A percentile compares a stretch with the other conserved stretches of the same genome.
Evolutionary conservation across 2,888 invertebrate species (phyloP).

Genomic region (Cantharis rufa): DNA sequence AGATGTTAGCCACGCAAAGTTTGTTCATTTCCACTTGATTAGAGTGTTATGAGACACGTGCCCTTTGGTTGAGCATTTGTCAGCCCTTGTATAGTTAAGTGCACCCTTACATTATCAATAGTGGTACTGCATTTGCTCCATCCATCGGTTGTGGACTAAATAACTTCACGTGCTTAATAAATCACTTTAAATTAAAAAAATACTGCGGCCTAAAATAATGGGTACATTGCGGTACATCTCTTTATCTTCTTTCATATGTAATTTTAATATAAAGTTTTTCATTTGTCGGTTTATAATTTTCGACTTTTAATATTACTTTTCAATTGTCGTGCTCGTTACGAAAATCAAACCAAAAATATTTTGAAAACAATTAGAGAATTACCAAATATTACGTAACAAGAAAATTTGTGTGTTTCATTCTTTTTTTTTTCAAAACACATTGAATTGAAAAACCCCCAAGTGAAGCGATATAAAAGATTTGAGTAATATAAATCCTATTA

Average conservation of each 20-base stretch:
- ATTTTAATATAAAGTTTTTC: too few relatives aligned
- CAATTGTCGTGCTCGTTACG: neutral
- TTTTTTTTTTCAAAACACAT: neutral
- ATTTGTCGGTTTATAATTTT: too few relatives aligned
- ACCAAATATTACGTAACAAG: too few relatives aligned
- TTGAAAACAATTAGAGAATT: too few relatives aligned
- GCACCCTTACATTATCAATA: slow-evolving; percentile 1
- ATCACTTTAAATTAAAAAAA: neutral
- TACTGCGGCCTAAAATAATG: too few relatives aligned
- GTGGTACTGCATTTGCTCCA: neutral
- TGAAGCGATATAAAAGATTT: neutral
- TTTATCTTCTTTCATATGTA: too few relatives aligned
- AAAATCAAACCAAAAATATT: too few relatives aligned
- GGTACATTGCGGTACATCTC: too few relatives aligned
- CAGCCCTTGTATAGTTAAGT: slow-evolving; percentile 29
- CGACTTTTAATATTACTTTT: too few relatives aligned
- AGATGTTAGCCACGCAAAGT: slow-evolving; percentile 33
- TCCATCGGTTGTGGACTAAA: neutral
- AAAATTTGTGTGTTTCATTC: too few relatives aligned
- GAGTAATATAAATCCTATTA: neutral
- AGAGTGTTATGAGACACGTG: slow-evolving; percentile 40
- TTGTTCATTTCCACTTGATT: slow-evolving; percentile 41
- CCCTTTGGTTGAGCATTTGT: slow-evolving; percentile 42
- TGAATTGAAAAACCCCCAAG: neutral
- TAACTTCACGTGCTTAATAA: slow-evolving; percentile 1